Evolutionary conservation across 2,113 vertebrate genomes (phyloP).

Genomic region (Nicator chloris): DNA sequence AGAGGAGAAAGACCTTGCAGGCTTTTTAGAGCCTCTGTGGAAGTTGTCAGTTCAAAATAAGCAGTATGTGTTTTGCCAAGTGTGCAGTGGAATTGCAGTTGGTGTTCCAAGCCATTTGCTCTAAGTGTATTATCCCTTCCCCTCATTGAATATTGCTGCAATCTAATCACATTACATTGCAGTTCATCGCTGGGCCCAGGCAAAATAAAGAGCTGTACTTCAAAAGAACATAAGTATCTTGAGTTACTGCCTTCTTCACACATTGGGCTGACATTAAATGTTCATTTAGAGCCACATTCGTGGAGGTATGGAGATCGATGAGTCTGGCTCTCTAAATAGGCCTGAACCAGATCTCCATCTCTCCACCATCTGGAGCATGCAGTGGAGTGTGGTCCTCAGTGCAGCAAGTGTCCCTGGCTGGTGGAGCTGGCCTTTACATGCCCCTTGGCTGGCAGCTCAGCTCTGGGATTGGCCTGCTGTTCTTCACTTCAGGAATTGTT

Average conservation of each 20-base stretch:
- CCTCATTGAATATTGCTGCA: background rate
- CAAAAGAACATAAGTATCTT: background rate
- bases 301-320: background rate
- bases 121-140: constrained; percentile 33
- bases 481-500: background rate
- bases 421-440: background rate
- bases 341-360: background rate
- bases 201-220: background rate
- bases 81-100: background rate
- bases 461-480: background rate
- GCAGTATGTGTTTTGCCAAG: background rate
- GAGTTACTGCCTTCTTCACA: background rate
- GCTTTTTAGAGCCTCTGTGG: background rate
- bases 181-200: background rate
- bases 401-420: background rate
- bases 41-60: background rate
- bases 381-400: background rate
- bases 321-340: background rate
- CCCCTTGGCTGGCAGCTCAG: rapidly evolving
- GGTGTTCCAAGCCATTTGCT: constrained; percentile 25
- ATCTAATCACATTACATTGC: background rate
- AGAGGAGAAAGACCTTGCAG: background rate
- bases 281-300: background rate
- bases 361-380: rapidly evolving
- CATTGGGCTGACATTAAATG: background rate